Evolutionary conservation across 2,888 invertebrate species (phyloP).

Genomic region (Anthrax anthrax): DNA sequence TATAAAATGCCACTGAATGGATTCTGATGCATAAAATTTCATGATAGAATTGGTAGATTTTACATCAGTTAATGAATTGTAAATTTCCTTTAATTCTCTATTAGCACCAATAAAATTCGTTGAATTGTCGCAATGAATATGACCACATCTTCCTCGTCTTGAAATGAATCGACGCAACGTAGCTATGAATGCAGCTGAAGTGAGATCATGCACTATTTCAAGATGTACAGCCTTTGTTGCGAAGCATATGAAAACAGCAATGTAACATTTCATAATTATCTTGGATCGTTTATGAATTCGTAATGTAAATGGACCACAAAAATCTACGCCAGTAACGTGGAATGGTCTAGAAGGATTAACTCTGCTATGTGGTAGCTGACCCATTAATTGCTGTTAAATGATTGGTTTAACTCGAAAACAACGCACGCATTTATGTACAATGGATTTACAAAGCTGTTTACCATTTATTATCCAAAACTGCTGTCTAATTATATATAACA

Average conservation of each 20-base stretch:
- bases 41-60: too few relatives aligned
- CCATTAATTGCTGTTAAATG: background rate
- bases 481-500: background rate
- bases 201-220: constrained; percentile 2
- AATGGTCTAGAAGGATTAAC: background rate
- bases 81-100: too few relatives aligned
- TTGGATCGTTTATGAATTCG: too few relatives aligned
- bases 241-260: constrained; percentile 6
- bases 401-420: background rate
- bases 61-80: background rate
- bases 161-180: constrained; percentile 10
- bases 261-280: background rate
- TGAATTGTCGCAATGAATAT: constrained; percentile 4
- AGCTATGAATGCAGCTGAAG: constrained; percentile 5
- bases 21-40: too few relatives aligned
- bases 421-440: background rate
- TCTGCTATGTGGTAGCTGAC: background rate
- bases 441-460: background rate
- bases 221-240: constrained; percentile 2
- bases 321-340: background rate
- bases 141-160: constrained; percentile 4
- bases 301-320: background rate
- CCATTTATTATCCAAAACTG: background rate
- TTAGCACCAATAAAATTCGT: background rate
- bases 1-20: too few relatives aligned